phyloP scores from a whole-genome alignment of 2,113 vertebrate species.

The Leptosomus discolor region DNA sequence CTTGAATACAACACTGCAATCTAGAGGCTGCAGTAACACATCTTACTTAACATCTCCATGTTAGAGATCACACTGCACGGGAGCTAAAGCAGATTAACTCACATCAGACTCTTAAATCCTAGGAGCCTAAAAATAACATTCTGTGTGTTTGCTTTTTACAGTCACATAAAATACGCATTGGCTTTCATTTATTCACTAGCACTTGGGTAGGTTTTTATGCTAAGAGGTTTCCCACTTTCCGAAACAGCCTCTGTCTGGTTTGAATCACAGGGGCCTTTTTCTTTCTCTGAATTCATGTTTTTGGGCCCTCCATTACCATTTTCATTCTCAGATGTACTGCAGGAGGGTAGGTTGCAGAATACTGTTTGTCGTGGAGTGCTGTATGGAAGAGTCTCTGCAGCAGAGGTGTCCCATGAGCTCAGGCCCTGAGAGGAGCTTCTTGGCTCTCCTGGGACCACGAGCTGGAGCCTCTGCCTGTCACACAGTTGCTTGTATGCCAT shows the following conservation, averaged over 20 bases:
- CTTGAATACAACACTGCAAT: not conserved
- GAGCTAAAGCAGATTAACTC: not conserved
- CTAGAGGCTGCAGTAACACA: not conserved
- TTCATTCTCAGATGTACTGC: not conserved
- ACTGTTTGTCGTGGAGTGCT: not conserved
- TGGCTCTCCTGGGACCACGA: not conserved
- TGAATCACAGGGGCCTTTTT: not conserved
- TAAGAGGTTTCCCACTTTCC: not conserved
- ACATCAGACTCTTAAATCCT: not conserved
- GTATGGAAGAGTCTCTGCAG: not conserved
- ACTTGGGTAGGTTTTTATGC: not conserved
- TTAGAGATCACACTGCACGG: not conserved
- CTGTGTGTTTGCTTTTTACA: not conserved
- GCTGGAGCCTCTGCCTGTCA: not conserved
- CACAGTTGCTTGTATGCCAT: fast-evolving
- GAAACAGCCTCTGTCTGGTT: not conserved
- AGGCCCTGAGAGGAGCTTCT: not conserved
- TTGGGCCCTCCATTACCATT: not conserved
- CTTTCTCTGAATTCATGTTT: not conserved
- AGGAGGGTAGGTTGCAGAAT: not conserved
- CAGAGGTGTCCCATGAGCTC: not conserved
- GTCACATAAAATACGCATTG: not conserved
- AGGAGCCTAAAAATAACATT: not conserved
- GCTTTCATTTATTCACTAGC: not conserved
- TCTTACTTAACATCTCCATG: not conserved